phyloP scores from a whole-genome alignment of 2,888 invertebrate species.

The Folsomia manolachei region DNA sequence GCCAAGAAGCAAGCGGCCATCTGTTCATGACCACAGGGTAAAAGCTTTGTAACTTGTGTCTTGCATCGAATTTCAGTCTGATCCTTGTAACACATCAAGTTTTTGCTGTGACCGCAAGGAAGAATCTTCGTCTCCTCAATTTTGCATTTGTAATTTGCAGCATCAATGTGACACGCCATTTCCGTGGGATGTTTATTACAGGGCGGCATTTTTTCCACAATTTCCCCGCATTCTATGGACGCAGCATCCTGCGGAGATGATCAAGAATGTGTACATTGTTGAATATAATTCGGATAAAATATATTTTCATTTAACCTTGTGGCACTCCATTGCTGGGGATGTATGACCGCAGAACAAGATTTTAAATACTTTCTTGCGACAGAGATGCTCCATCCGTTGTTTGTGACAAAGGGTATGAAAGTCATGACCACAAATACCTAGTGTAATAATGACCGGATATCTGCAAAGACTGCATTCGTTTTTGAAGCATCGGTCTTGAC shows the following conservation, averaged over 20 bases:
- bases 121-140: conserved; percentile 25
- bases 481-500: background rate
- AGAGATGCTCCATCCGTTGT: background rate
- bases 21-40: conserved; percentile 51
- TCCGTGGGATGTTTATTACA: background rate
- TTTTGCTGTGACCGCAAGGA: conserved; percentile 13
- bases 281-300: background rate
- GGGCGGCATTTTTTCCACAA: background rate
- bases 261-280: background rate
- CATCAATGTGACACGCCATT: conserved; percentile 55
- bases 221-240: background rate
- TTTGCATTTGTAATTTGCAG: conserved; percentile 39
- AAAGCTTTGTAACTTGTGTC: conserved; percentile 47
- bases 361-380: background rate
- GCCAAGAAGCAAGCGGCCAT: conserved; percentile 25
- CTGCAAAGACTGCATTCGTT: background rate
- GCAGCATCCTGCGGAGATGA: background rate
- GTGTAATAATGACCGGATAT: background rate
- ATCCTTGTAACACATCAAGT: conserved; percentile 52
- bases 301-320: background rate
- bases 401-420: background rate
- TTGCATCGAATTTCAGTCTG: conserved; percentile 36
- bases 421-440: background rate
- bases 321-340: background rate
- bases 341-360: background rate